Conservation (phyloP, 2,888 invertebrate genomes). For the Aplocera efformata region DNA sequence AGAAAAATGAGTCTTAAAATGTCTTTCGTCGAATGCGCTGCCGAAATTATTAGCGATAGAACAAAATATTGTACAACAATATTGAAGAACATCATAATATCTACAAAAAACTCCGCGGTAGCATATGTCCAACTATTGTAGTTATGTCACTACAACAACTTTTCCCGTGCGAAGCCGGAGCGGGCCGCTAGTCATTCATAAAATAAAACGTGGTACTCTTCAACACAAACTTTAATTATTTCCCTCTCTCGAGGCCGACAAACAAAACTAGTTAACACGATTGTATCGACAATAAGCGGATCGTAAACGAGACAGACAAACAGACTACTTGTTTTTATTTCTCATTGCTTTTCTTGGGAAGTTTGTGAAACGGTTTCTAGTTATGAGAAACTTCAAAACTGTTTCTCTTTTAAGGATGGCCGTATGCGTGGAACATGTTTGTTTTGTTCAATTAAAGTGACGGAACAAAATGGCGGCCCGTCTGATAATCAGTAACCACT, state of each 20-base stretch:
- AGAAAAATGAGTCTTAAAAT: too few relatives aligned
- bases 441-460: too few relatives aligned
- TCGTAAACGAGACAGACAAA: conserved; percentile 57
- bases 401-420: conserved; percentile 13
- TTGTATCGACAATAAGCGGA: conserved; percentile 72
- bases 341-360: conserved; percentile 22
- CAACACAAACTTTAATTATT: conserved; percentile 27
- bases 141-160: conserved; percentile 4
- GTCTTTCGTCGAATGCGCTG: too few relatives aligned
- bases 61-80: too few relatives aligned
- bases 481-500: too few relatives aligned
- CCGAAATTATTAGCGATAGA: too few relatives aligned
- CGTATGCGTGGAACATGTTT: not conserved
- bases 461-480: too few relatives aligned
- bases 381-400: conserved; percentile 8
- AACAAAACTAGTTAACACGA: conserved; percentile 63
- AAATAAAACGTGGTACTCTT: conserved; percentile 1
- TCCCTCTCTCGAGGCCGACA: conserved; percentile 18
- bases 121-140: too few relatives aligned
- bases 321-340: conserved; percentile 41
- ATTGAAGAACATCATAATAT: too few relatives aligned
- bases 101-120: too few relatives aligned
- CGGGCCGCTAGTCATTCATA: too few relatives aligned
- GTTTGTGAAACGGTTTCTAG: conserved; percentile 24
- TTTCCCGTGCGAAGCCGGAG: too few relatives aligned